Base-by-base conservation (phyloP, 2,888 invertebrate genomes). In the Platypus cylindrus region DNA sequence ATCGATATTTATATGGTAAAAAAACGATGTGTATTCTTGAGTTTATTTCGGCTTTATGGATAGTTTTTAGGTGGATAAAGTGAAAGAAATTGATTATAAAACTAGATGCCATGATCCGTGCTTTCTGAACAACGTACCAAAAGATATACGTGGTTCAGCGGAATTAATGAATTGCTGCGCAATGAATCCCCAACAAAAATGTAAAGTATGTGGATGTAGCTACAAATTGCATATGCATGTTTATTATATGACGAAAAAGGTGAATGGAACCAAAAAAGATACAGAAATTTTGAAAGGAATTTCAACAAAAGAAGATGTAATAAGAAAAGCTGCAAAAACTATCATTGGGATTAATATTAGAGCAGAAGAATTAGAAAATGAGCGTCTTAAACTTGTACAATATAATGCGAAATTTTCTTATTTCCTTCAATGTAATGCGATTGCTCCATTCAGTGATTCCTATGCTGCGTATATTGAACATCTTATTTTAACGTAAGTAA, bases 51-150 rank as follows among this genome's bases (percentile, higher is more conserved):
- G 7, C 15, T 27, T 7, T 9, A 5, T n/a, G n/a, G n/a, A n/a
- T 27, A 15, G 12, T 31, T 47, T 44, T 30, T 26, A 55, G 55
- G 47, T 57, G 3, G 52, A 41, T 2, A 48, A 45, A 15, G 43
- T 46, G n/a, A 50, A 49, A 14, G 51, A 51, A 35, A 51, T 47
- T 40, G 52, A 58, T 36, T 60, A 56, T 39, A 51, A 49, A 34
- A 52, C 53, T 26, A 41, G 52, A 36, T 59, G 59, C 27, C 58
- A 57, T 32, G 52, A 56, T 43, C 58, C 56, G 2, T 60, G 58
- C 35, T 53, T 52, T 35, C 43, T 59, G n/a, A 45, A 17, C 7
- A 55, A 54, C 36, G 51, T 58, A 3, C 49, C 51, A 2, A 48
- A 44, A 33, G 56, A 60, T 38, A 45, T 57, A 12, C 47, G 59